Evolutionary conservation across 23 tunicate species (phyloP), one percentile per base, ranked within the genome.

Genomic region (Clavelina lepadiformis): DNA sequence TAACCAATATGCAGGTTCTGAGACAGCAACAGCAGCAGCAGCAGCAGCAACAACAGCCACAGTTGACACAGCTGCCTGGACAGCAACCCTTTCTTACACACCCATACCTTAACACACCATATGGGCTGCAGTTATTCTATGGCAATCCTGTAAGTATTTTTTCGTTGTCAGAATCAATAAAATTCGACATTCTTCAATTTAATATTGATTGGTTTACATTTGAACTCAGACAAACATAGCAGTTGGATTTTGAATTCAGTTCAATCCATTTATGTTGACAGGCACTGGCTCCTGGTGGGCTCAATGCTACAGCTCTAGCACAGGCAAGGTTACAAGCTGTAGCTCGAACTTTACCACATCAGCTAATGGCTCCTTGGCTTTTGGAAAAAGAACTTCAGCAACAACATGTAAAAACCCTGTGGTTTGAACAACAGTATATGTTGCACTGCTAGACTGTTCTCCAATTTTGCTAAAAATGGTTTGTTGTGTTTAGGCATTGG

Each of bases 371-470:
- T 11, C 78, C 78, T 38, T 72, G 65, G 57, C 6, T 72, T 22
- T 35, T 70, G 23, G 76, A 70, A 24, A 70, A 70, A n/a, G 64
- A 34, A 34, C 1, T 56, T 7, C 69, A 59, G 7, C 65, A 35
- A 27, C 76, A 70, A 55, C 76, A 70, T 64, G 69, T 37, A 13
- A 53, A n/a, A n/a, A n/a, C n/a, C n/a, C n/a, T n/a, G n/a, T n/a
- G n/a, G n/a, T n/a, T n/a, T n/a, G n/a, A n/a, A n/a, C n/a, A n/a
- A n/a, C n/a, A n/a, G n/a, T n/a, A n/a, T n/a, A n/a, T n/a, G n/a
- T n/a, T n/a, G n/a, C n/a, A n/a, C n/a, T n/a, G n/a, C n/a, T n/a
- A n/a, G n/a, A n/a, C n/a, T n/a, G n/a, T n/a, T n/a, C n/a, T n/a
- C n/a, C n/a, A n/a, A n/a, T n/a, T n/a, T n/a, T n/a, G n/a, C n/a